Base-by-base conservation (phyloP, 2,888 invertebrate species). In the Tetragnatha montana region DNA sequence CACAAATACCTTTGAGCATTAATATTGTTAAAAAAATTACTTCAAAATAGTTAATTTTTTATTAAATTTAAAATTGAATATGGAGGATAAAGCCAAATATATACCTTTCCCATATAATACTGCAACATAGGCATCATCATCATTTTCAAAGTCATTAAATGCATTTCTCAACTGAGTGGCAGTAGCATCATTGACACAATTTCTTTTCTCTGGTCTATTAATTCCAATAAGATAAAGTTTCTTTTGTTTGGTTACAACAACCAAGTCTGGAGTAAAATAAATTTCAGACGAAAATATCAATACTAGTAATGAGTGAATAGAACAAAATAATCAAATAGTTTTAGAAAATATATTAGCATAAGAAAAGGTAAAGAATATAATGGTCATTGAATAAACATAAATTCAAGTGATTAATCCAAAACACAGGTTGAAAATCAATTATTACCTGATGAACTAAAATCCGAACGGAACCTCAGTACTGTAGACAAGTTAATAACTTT, bases 201-300 rank as follows among this genome's bases (percentile, higher is more conserved):
- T 99, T 73, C 97, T 95, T 92, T 96, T 96, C 51, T 95, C 94
- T 10, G 97, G 97, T 12, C 97, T 95, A 93, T 98, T 98, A 89
- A 99, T 96, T 19, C 96, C 97, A 85, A 99, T 96, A 81, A 96
- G 95, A 50, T 96, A 96, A 14, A 98, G 94, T 51, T 94, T 93
- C 10, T 95, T 96, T 90, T 95, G 94, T 92, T 95, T 95, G 91
- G 96, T 96, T 6, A 96, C 92, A 3, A 95, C 84, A 8, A 95
- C 93, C 22, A 91, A 69, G 74, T 91, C 91, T 91, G 47, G 35
- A 84, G n/a, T n/a, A 73, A 69, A 35, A 35, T 35, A 35, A 35
- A 35, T 35, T n/a, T n/a, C n/a, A n/a, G n/a, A n/a, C n/a, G n/a
- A n/a, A n/a, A 35, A 1, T 35, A 35, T 35, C 4, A 35, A n/a